Conservation (phyloP, 2,113 vertebrate genomes). For the Hippopotamus amphibius region DNA sequence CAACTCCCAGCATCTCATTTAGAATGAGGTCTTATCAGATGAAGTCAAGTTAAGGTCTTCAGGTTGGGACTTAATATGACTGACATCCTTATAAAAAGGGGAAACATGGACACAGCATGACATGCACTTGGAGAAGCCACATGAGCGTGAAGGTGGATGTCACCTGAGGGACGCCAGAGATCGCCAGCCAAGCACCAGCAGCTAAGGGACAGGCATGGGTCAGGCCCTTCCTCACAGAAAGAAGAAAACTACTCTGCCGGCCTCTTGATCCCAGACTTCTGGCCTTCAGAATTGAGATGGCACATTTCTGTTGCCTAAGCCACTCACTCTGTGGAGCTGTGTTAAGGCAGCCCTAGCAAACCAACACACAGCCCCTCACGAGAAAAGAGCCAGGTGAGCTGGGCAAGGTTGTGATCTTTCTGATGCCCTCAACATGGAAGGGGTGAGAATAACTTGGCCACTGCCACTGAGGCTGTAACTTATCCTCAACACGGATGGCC, state of each 20-base stretch:
- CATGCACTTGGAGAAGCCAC: neutral
- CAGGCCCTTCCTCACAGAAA: neutral
- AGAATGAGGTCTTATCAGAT: neutral
- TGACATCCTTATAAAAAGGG: neutral
- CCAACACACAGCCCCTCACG: neutral
- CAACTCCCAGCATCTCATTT: neutral
- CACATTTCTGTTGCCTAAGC: neutral
- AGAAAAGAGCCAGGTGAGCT: neutral
- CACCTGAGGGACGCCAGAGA: neutral
- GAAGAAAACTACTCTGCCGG: neutral
- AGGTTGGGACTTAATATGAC: neutral
- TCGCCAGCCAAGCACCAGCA: fast-evolving
- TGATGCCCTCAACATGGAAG: neutral
- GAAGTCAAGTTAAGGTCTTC: neutral
- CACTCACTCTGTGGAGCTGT: neutral
- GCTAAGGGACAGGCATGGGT: too few relatives aligned
- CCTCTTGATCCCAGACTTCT: neutral
- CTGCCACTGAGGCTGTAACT: neutral
- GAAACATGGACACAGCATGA: neutral
- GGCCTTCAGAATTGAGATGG: neutral
- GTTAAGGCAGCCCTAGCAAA: neutral
- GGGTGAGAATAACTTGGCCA: neutral
- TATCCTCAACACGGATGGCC: neutral
- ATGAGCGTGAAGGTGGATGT: neutral
- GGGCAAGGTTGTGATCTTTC: neutral